Base-by-base conservation (phyloP, 2,797 vertebrate species). In the Xiphorhynchus erythropygius region DNA sequence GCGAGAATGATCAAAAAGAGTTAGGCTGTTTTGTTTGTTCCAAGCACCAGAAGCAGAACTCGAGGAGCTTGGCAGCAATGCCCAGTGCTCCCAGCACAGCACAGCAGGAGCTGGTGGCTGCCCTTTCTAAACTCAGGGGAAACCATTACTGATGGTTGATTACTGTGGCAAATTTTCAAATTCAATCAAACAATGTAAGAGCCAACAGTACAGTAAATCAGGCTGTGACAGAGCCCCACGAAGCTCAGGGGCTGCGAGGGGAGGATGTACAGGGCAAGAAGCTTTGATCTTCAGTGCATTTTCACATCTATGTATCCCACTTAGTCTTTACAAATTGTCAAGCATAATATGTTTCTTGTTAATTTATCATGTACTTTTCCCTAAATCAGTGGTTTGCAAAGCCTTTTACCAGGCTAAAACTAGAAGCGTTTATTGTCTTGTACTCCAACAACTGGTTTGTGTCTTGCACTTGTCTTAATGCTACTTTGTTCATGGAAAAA, bases 221-320 rank as follows among this genome's bases (percentile, higher is more conserved):
- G 39, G 33, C 67, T 76, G 42, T 68, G 57, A 78, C 49, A 90
- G 69, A 86, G 59, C 42, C 69, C 53, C 42, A 7, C 2, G 0
- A 79, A 89, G 39, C 24, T 59, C 5, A 12, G 0, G 0, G 42
- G 27, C 17, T 74, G 46, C 0, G 9, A 88, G 39, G 41, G 39
- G 17, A 86, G 62, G n/a, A 30, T 71, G 35, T 42, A 23, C 62
- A 15, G 5, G n/a, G 42, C 3, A 8, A 56, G 47, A 75, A 75
- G 59, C 41, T 35, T 63, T 3, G 3, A 19, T 52, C 28, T 64
- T 55, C 33, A 35, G 10, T 42, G 60, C 37, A 39, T 57, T 84
- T 62, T 56, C 49, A 64, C 0, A 0, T 46, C 24, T 27, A 0
- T 7, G 4, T 56, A 5, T 56, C 41, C 30, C 46, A 49, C 49